Evolutionary conservation across 2,113 vertebrate genomes (phyloP).

Genomic region (Passer montanus): DNA sequence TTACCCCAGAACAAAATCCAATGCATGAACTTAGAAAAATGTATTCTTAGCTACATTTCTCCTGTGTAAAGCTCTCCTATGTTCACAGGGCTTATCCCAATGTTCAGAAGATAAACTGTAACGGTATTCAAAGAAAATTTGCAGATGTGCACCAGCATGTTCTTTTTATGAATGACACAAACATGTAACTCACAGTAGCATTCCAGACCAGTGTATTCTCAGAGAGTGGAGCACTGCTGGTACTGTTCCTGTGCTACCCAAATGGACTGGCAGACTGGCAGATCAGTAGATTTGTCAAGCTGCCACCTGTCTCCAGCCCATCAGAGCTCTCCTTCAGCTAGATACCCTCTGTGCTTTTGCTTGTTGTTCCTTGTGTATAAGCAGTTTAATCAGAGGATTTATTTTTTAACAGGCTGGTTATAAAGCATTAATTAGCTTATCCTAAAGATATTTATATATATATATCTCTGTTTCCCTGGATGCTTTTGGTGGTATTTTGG

Average conservation of each 20-base stretch:
- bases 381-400: not conserved
- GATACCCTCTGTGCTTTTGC: not conserved
- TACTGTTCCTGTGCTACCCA: not conserved
- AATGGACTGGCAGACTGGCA: not conserved
- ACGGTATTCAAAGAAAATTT: not conserved
- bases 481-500: not conserved
- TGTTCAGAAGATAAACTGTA: not conserved
- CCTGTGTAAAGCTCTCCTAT: not conserved
- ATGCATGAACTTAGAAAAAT: not conserved
- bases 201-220: not conserved
- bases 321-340: not conserved
- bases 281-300: not conserved
- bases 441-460: not conserved
- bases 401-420: not conserved
- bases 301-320: not conserved
- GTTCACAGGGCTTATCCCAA: not conserved
- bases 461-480: not conserved
- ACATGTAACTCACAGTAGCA: rapidly evolving
- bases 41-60: not conserved
- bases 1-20: not conserved
- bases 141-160: not conserved
- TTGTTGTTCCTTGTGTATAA: not conserved
- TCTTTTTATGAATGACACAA: not conserved
- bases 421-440: not conserved
- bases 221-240: not conserved